Base-by-base conservation (phyloP, 1,140 invertebrate genomes). In the Nasonia longicornis region DNA sequence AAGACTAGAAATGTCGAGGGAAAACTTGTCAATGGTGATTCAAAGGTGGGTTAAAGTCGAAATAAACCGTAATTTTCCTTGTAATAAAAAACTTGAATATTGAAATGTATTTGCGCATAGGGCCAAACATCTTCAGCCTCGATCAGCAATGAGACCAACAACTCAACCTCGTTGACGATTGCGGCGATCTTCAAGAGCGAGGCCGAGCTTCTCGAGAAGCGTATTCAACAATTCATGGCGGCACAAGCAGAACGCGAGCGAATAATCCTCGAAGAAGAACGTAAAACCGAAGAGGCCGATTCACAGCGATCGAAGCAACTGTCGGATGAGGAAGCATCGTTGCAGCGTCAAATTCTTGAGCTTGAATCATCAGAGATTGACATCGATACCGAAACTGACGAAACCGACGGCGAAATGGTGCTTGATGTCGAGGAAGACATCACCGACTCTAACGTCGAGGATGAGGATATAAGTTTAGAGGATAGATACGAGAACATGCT, bases 261-360 rank as follows among this genome's bases (percentile, higher is more conserved):
- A 42, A 90, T 91, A n/a, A 89, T 90, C 79, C 84, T 91, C 48
- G 91, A 92, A 48, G 92, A 92, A 82, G 91, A 92, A 63, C 87
- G 87, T 84, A 88, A 89, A 84, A 87, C 88, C 72, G 86, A 93
- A 89, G 93, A 89, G 86, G 91, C 86, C 84, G 93, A 86, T 86
- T 93, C 89, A 16, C 86, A 90, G 72, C 86, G 89, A 79, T 91
- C 90, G 0, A 87, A 93, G 89, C 89, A 96, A 85, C 86, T 97
- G 79, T 93, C 95, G 82, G 94, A 96, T 74, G 95, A 96, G 85
- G 95, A 97, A 88, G 95, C 95, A 82, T 92, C 93, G 1, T 86
- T 97, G n/a, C 95, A 95, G 83, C 93, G 95, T 73, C 95, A 97
- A 88, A 96, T 96, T 82, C 91, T 93, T 74, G 95, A 97, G 87